These are phyloP conservation scores for Cichlasoma orientale DNA, from an alignment of 2,797 vertebrate genomes.

Conservation along the genomic window DNA sequence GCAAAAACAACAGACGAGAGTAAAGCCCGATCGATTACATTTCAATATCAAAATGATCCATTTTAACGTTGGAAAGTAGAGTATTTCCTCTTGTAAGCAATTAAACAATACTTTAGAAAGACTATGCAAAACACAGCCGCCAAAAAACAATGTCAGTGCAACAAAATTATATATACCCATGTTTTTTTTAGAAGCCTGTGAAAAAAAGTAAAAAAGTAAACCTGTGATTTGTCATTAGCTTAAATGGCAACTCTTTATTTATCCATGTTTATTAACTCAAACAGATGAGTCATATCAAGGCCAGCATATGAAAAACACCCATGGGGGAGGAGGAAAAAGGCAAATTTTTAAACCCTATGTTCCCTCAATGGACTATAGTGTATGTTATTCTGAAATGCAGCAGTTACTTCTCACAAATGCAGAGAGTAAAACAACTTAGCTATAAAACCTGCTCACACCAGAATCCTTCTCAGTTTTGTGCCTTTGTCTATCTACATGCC, in stretches of 20 bases:
- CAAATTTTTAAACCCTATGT: not conserved
- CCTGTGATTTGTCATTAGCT: too few species aligned
- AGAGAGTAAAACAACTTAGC: not conserved
- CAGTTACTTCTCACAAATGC: not conserved
- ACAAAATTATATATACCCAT: not conserved
- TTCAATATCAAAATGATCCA: not conserved
- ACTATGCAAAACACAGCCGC: too few species aligned
- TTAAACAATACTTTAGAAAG: too few species aligned
- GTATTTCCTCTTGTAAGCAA: not conserved
- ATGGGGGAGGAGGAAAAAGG: not conserved
- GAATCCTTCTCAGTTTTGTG: not conserved
- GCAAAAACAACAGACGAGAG: constrained; percentile 32
- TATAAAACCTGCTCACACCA: not conserved
- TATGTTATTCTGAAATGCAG: too few species aligned
- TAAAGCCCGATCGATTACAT: not conserved
- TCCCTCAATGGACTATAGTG: not conserved
- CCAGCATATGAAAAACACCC: not conserved
- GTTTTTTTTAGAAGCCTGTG: not conserved
- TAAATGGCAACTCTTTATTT: not conserved
- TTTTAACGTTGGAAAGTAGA: not conserved
- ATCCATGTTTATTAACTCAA: not conserved
- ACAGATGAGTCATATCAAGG: not conserved
- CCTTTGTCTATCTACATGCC: not conserved
- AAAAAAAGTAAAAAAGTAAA: too few species aligned
- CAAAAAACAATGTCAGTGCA: not conserved